Base-by-base conservation (phyloP, 2,113 vertebrate species). In the Tinamus guttatus region DNA sequence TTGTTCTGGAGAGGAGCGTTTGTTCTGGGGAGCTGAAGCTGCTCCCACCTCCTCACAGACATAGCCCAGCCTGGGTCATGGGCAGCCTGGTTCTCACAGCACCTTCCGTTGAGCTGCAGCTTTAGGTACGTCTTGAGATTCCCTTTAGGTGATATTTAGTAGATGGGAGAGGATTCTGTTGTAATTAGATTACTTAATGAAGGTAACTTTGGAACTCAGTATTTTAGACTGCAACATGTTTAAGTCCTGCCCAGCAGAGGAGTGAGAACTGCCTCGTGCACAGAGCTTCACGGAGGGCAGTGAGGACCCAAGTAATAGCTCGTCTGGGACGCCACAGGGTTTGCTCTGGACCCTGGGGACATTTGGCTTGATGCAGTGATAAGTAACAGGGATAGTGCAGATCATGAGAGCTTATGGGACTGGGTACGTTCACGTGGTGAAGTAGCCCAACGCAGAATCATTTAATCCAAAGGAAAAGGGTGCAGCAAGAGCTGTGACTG, bases 151-250 rank as follows among this genome's bases (percentile, higher is more conserved):
- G 56, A 32, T 28, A 0, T 25, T 4, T 52, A 47, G 2, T 58
- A 25, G 1, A 0, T 38, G 68, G 71, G 62, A 89, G 68, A 60
- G 71, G 24, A 40, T 69, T 40, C 34, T 77, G 22, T 71, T 77
- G 41, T 73, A 71, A 87, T 91, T 63, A 49, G 86, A 56, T 56
- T 56, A 32, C 54, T 68, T 59, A 40, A 68, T 64, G 40, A 91
- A 94, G 79, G 16, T 10, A 63, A 5, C 43, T 56, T 27, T n/a
- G 59, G 27, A 60, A 20, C 25, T 83, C 32, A 34, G 7, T 49
- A 7, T 43, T 83, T 73, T 64, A 30, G 52, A 49, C 17, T 43
- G 63, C 24, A 43, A 1, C 13, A 27, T 3, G 5, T 28, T 9
- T 51, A 81, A 40, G 32, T 73, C 27, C 15, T 81, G 58, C 51